Evolutionary conservation across 1,140 invertebrate genomes (phyloP).

Genomic region (Sarcophaga bullata): DNA sequence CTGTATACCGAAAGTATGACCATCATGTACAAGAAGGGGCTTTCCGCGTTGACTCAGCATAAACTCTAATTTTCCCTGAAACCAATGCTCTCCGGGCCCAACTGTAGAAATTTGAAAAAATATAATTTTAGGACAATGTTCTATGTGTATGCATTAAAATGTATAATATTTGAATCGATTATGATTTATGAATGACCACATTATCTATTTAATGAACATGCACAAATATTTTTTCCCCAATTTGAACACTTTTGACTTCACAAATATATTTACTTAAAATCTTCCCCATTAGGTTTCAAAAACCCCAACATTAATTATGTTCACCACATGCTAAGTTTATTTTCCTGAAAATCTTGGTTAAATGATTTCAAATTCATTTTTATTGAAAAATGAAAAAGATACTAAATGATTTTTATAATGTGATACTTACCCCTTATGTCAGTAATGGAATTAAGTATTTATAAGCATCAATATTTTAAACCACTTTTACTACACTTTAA

Average conservation of each 20-base stretch:
- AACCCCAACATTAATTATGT: not conserved
- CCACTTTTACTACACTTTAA: too few species aligned
- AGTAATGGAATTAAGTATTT: too few species aligned
- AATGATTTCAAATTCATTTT: too few species aligned
- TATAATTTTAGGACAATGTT: not conserved
- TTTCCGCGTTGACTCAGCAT: slow-evolving; percentile 65
- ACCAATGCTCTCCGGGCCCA: slow-evolving; percentile 65
- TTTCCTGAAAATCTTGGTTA: not conserved
- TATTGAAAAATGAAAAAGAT: too few species aligned
- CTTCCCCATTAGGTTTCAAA: too few species aligned
- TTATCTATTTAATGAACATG: not conserved
- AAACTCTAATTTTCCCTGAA: slow-evolving; percentile 65
- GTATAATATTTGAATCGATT: not conserved
- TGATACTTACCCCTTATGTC: too few species aligned
- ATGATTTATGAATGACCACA: slow-evolving; percentile 1
- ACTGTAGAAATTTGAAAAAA: slow-evolving; percentile 49
- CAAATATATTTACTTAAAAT: not conserved
- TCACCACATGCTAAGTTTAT: not conserved
- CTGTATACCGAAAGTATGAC: slow-evolving; percentile 64
- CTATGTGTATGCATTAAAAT: too few species aligned
- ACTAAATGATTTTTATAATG: too few species aligned
- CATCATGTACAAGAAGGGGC: slow-evolving; percentile 64
- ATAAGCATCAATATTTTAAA: too few species aligned
- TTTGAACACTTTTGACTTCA: not conserved
- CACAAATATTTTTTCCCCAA: not conserved